Evolutionary conservation across 2,888 invertebrate species (phyloP), one percentile per base, ranked within the genome.

Genomic region (Byasa hedistus): DNA sequence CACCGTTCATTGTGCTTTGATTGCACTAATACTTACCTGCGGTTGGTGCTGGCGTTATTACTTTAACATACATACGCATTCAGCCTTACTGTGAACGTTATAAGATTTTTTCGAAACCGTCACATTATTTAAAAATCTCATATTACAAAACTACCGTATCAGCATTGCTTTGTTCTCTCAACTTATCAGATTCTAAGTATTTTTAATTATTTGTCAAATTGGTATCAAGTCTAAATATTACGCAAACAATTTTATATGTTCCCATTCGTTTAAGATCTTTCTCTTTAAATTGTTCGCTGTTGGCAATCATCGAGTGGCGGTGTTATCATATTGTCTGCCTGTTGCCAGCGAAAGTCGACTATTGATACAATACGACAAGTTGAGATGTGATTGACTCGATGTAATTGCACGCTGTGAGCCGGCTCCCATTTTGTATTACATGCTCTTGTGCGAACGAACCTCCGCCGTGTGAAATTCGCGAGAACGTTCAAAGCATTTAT

Each of bases 321-420:
- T 39, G 23, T 62, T 55, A 48, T 57, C 32, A 21, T 24, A 56
- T 74, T 73, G 76, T 75, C 71, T 69, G 72, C 70, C 71, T 64
- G 73, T 73, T 69, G 69, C 66, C 68, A 73, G 81, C 79, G 85
- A 85, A 85, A 85, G 85, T 85, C 74, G 71, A 75, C 80, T 76
- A 76, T 69, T 72, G 70, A 70, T 72, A 77, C 77, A 78, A 79
- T 76, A 72, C 70, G 58, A 68, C 58, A 69, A 74, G 68, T 65
- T 65, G 17, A 19, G 36, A 72, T 70, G 65, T 69, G 69, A 69
- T 57, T 61, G 61, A 57, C 57, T 52, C 21, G 5, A 23, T 54
- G 59, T 64, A 23, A 60, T 65, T 60, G 24, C 21, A 57, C 17
- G 52, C 57, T 55, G 56, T n/a, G 23, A 12, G 17, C n/a, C 21